Percentiles rank a stretch among this genome's conserved stretches.
phyloP scores from a whole-genome alignment of 2,888 invertebrate species.

The Brachypalpus laphriformis region DNA sequence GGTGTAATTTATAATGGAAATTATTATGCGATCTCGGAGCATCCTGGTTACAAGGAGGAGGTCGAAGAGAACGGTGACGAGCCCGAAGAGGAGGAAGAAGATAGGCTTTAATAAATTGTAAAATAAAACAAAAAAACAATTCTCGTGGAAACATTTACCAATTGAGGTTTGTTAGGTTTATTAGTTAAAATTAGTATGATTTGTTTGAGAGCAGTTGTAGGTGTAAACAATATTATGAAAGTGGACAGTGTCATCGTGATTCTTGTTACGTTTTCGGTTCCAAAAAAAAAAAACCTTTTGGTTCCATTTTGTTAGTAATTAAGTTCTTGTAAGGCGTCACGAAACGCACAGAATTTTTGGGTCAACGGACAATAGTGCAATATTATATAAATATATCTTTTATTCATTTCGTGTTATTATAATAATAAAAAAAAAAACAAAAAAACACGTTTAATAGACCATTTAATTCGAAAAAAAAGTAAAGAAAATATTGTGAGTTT shows the following conservation, averaged over 20 bases:
- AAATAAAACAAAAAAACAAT: slow-evolving; percentile 77
- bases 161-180: slow-evolving; percentile 50
- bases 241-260: slow-evolving; percentile 40
- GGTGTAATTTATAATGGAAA: slow-evolving; percentile 97
- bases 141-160: slow-evolving; percentile 46
- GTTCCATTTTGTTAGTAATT: slow-evolving; percentile 41
- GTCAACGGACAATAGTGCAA: slow-evolving; percentile 72
- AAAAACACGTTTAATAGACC: slow-evolving; percentile 16
- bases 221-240: slow-evolving; percentile 25
- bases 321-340: slow-evolving; percentile 48
- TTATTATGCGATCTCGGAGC: slow-evolving; percentile 97
- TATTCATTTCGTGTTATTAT: slow-evolving; percentile 28
- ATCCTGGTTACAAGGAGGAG: slow-evolving; percentile 96
- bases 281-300: slow-evolving; percentile 21
- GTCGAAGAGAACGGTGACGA: slow-evolving; percentile 93
- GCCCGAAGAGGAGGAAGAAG: slow-evolving; percentile 90
- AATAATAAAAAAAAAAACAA: no score
- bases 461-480: slow-evolving; percentile 13
- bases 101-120: slow-evolving; percentile 84
- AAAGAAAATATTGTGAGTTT: background rate
- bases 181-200: slow-evolving; percentile 40
- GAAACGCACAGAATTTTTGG: slow-evolving; percentile 22
- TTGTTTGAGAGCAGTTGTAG: slow-evolving; percentile 58
- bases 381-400: slow-evolving; percentile 13
- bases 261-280: slow-evolving; percentile 54